Evolutionary conservation across 2,888 invertebrate genomes (phyloP).

Genomic region (Caenorhabditis drosophilae): DNA sequence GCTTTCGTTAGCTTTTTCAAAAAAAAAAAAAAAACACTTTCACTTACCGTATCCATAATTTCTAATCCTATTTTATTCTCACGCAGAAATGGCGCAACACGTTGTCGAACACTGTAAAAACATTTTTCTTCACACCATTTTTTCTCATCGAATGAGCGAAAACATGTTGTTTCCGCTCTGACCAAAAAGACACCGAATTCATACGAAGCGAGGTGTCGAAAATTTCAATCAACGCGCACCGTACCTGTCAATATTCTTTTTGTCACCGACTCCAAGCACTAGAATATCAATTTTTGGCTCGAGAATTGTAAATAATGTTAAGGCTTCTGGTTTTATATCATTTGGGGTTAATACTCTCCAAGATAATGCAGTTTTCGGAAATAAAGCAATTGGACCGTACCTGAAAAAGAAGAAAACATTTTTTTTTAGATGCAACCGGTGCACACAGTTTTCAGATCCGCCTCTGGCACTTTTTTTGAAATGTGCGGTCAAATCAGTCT

Average conservation of each 20-base stretch:
- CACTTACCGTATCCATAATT: conserved; percentile 77
- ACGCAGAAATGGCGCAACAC: conserved; percentile 63
- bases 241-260: conserved; percentile 63
- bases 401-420: conserved; percentile 17
- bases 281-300: conserved; percentile 80
- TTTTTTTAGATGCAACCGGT: too few species aligned
- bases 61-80: conserved; percentile 79
- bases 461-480: too few species aligned
- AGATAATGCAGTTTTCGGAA: conserved; percentile 64
- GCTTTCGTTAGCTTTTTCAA: too few species aligned
- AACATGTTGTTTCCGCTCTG: too few species aligned
- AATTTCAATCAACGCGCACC: too few species aligned
- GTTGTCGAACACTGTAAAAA: conserved; percentile 42
- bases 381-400: conserved; percentile 66
- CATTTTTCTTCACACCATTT: too few species aligned
- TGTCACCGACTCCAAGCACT: conserved; percentile 69
- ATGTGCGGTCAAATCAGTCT: too few species aligned
- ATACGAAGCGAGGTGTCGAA: too few species aligned
- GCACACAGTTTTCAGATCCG: too few species aligned
- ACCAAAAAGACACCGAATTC: too few species aligned
- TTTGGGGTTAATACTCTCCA: conserved; percentile 70
- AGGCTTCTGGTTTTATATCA: conserved; percentile 80
- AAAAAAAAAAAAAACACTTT: not conserved
- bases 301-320: conserved; percentile 80
- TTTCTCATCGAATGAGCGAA: too few species aligned